phyloP scores from a whole-genome alignment of 1,140 invertebrate species.

The Sminthurides bifidus region DNA sequence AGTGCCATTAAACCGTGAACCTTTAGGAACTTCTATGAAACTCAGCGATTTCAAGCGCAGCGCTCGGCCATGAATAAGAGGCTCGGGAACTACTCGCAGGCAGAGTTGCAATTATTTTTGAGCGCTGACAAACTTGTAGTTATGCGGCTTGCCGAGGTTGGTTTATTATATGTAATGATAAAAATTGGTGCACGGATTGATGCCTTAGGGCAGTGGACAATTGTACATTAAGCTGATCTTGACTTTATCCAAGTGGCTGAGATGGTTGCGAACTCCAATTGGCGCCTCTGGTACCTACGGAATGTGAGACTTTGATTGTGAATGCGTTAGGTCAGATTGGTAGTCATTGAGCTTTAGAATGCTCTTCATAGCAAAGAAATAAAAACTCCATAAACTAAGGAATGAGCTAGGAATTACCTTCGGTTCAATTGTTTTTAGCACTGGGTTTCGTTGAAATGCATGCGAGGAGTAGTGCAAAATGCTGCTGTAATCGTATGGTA shows the following conservation, averaged over 20 bases:
- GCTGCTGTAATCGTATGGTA: conserved; percentile 31
- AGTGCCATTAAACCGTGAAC: too few relatives aligned
- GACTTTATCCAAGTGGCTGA: conserved; percentile 18
- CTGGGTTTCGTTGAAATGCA: conserved; percentile 39
- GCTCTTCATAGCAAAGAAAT: neutral
- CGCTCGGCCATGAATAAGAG: too few relatives aligned
- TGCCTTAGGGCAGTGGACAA: too few relatives aligned
- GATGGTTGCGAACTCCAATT: conserved; percentile 6
- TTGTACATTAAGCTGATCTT: conserved; percentile 12
- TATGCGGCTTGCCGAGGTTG: too few relatives aligned
- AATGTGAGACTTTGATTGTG: neutral
- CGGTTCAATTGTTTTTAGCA: conserved; percentile 4
- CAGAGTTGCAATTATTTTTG: too few relatives aligned
- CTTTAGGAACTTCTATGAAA: too few relatives aligned
- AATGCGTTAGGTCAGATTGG: neutral
- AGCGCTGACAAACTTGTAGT: too few relatives aligned
- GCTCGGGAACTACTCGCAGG: too few relatives aligned
- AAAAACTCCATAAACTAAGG: neutral
- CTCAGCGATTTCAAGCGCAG: too few relatives aligned
- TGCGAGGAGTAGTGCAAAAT: conserved; percentile 40
- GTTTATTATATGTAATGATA: too few relatives aligned
- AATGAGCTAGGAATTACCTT: neutral
- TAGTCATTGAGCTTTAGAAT: neutral
- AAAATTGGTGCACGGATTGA: too few relatives aligned
- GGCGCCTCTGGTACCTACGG: conserved; percentile 5